Percentiles rank a stretch among this genome's conserved stretches.
phyloP scores from a whole-genome alignment of 1,140 invertebrate genomes.

The Caenorhabditis remanei region DNA sequence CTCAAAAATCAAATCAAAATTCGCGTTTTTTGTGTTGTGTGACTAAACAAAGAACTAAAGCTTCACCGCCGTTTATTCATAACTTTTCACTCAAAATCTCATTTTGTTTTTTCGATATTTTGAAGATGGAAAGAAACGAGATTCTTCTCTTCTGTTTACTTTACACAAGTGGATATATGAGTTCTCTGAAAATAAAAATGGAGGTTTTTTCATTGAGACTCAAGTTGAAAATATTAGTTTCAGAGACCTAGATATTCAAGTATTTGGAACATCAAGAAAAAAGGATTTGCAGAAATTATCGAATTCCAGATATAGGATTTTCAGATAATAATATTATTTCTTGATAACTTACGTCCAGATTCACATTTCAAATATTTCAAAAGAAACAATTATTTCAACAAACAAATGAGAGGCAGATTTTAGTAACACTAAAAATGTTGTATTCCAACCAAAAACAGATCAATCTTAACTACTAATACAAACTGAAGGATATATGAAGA shows the following conservation, averaged over 20 bases:
- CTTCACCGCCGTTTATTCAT: not conserved
- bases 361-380: too few relatives aligned
- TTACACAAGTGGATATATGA: not conserved
- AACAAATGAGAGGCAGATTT: too few relatives aligned
- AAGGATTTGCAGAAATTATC: too few relatives aligned
- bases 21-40: not conserved
- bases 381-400: too few relatives aligned
- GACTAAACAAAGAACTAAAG: not conserved
- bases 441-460: constrained; percentile 5
- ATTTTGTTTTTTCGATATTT: not conserved
- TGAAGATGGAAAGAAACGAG: not conserved
- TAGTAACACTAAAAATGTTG: not conserved
- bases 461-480: constrained; percentile 37
- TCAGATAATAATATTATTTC: too few relatives aligned
- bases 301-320: too few relatives aligned
- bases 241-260: too few relatives aligned
- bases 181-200: constrained; percentile 18
- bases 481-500: constrained; percentile 46
- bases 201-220: not conserved
- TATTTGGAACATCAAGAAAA: too few relatives aligned
- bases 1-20: constrained; percentile 5
- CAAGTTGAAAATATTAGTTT: not conserved
- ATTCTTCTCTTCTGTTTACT: not conserved
- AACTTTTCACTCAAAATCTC: constrained; percentile 29
- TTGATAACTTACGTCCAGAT: too few relatives aligned